Evolutionary conservation across 2,113 vertebrate genomes (phyloP).

Genomic region (Otis tarda): DNA sequence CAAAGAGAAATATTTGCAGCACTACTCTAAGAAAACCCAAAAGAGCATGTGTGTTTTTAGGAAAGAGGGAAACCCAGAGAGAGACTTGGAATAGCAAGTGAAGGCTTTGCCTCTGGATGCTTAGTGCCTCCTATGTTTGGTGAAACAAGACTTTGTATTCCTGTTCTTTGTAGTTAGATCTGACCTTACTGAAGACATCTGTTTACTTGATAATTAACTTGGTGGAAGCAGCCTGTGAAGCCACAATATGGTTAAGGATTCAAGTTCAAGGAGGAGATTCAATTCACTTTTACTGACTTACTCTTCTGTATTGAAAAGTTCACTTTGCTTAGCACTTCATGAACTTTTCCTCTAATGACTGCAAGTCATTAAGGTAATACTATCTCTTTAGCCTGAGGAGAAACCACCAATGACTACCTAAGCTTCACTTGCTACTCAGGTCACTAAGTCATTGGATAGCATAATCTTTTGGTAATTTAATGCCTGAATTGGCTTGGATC

Average conservation of each 20-base stretch:
- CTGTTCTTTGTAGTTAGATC: not conserved
- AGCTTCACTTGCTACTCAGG: not conserved
- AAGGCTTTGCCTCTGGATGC: not conserved
- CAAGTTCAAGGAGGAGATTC: not conserved
- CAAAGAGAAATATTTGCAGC: not conserved
- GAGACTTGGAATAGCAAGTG: not conserved
- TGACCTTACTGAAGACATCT: not conserved
- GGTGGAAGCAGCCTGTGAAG: not conserved
- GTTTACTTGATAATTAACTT: not conserved
- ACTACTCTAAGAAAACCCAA: not conserved
- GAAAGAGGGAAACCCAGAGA: not conserved
- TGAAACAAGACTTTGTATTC: not conserved
- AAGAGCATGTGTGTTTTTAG: not conserved
- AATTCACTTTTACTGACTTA: not conserved
- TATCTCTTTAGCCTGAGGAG: not conserved
- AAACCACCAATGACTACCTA: not conserved
- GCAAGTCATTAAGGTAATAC: not conserved
- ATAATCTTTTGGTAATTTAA: slow-evolving; percentile 45
- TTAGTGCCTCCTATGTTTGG: not conserved
- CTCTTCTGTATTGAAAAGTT: not conserved
- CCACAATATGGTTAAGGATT: not conserved
- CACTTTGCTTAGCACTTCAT: not conserved
- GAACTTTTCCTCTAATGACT: slow-evolving; percentile 12
- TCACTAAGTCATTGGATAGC: not conserved
- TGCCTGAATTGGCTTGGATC: slow-evolving; percentile 1